Base-by-base conservation (phyloP, 2,797 vertebrate genomes). In the Ptychadena robeensis region DNA sequence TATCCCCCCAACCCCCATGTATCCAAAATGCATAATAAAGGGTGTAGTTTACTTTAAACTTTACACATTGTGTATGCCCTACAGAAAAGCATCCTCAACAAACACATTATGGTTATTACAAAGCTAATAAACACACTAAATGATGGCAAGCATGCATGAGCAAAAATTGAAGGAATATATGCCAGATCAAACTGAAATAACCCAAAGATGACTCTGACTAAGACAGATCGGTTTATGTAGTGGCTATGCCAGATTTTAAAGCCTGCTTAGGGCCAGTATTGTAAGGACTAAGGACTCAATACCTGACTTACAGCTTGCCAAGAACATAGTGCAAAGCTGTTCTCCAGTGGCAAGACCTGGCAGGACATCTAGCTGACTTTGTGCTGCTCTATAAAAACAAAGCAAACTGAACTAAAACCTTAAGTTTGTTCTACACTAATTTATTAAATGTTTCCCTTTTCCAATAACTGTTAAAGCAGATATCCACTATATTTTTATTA, bases 361-460 rank as follows among this genome's bases (percentile, higher is more conserved):
- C 83, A 85, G 83, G 78, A 85, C 83, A 85, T 76, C 57, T 69
- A 85, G 78, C 53, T 80, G 78, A 76, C 83, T 76, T 74, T 70
- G 34, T 73, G 44, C 38, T 85, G 72, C 80, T 75, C 37, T 44
- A 48, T 75, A 75, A 63, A n/a, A 70, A 70, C 68, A 40, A 31
- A 61, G 44, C 25, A 64, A 27, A 40, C 10, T 30, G 57, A 35
- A 70, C 27, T n/a, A 72, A 63, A 69, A 30, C 18, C 14, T 67
- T 25, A 31, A 14, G 66, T 4, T n/a, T 14, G 9, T 28, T 30
- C 22, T 22, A 44, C 12, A 53, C 73, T 83, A 40, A 73, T 37
- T 12, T 18, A 65, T 40, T 44, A 65, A 30, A 9, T 18, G 25
- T 66, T 53, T 27, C 25, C 11, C 25, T 61, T 34, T 78, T 31